Conservation (phyloP, 2,113 vertebrate genomes). For the Alexandromys fortis region DNA sequence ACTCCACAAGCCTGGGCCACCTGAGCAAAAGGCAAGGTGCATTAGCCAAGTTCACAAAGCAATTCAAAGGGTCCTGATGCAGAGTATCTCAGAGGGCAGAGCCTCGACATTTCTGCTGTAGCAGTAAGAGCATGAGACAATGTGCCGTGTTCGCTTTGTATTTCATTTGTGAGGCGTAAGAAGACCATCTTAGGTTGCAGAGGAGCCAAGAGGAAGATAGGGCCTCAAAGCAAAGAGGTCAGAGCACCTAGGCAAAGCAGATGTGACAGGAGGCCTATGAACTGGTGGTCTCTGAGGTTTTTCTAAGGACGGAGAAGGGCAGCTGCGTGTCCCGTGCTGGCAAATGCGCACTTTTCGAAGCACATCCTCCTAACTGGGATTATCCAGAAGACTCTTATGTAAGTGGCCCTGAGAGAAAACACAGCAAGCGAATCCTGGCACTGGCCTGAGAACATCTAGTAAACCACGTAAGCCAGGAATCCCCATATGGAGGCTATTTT, state of each 20-base stretch:
- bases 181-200: neutral
- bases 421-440: neutral
- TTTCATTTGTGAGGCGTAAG: neutral
- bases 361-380: constrained; percentile 1
- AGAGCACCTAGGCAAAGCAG: neutral
- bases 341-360: constrained; percentile 6
- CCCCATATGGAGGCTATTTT: constrained; percentile 48
- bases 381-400: constrained; percentile 24
- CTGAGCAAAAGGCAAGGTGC: constrained; percentile 21
- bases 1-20: neutral
- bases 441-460: constrained; percentile 17
- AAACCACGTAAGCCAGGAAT: neutral
- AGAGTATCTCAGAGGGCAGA: neutral
- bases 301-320: neutral
- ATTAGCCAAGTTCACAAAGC: neutral
- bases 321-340: neutral
- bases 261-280: neutral
- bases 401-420: constrained; percentile 20
- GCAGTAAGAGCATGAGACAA: neutral
- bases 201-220: neutral
- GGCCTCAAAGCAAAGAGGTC: neutral
- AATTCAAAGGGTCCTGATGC: neutral
- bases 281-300: neutral
- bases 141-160: neutral
- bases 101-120: neutral